Evolutionary conservation across 2,113 vertebrate genomes (phyloP).

Genomic region (Nicator chloris): DNA sequence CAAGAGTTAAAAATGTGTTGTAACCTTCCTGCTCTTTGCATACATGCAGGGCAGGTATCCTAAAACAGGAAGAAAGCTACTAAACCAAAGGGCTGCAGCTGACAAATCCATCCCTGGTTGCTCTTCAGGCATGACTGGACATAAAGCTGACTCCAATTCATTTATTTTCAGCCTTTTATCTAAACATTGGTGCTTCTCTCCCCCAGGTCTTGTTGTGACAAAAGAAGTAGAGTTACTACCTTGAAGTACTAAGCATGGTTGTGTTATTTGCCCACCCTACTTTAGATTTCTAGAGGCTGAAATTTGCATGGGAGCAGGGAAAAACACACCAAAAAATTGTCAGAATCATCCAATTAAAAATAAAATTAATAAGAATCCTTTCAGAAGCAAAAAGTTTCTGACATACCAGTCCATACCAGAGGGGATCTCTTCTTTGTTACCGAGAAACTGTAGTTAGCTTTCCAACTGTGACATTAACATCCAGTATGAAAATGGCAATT

Average conservation of each 20-base stretch:
- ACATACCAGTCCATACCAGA: background rate
- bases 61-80: background rate
- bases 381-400: background rate
- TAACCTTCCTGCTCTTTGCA: background rate
- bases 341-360: background rate
- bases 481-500: background rate
- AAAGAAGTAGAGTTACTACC: background rate
- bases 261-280: background rate
- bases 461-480: background rate
- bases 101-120: background rate
- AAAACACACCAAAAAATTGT: background rate
- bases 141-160: background rate
- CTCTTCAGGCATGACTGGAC: background rate
- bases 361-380: background rate
- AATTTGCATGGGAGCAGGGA: background rate
- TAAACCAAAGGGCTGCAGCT: background rate
- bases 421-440: background rate
- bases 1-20: background rate
- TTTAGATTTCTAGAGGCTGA: background rate
- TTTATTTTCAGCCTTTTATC: background rate
- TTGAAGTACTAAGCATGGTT: background rate
- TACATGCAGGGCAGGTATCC: background rate
- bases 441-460: background rate
- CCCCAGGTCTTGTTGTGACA: background rate
- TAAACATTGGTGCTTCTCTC: background rate